phyloP scores from a whole-genome alignment of 2,113 vertebrate species.

The Peromyscus leucopus region DNA sequence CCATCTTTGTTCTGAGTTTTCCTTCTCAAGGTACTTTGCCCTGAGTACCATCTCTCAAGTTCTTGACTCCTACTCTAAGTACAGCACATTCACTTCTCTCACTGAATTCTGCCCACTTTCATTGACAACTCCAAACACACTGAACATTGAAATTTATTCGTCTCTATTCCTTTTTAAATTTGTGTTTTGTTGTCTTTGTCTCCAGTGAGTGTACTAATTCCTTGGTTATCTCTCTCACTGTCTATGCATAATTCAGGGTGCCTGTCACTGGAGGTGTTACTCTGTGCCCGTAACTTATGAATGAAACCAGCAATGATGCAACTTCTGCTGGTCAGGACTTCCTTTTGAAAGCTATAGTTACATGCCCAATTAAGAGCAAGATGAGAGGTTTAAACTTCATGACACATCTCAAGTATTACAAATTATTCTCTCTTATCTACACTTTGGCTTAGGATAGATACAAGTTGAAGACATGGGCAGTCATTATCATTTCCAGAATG shows the following conservation, averaged over 20 bases:
- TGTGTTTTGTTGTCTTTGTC: slow-evolving; percentile 12
- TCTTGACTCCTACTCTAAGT: not conserved
- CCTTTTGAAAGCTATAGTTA: slow-evolving; percentile 67
- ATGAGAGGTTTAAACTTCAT: slow-evolving; percentile 52
- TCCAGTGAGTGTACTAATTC: slow-evolving; percentile 33
- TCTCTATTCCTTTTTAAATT: not conserved
- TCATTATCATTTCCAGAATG: slow-evolving; percentile 30
- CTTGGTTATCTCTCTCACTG: slow-evolving; percentile 34
- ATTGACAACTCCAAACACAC: not conserved
- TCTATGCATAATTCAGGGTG: slow-evolving; percentile 67
- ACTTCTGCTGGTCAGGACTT: slow-evolving; percentile 52
- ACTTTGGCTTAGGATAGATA: slow-evolving; percentile 14
- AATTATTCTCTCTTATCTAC: slow-evolving; percentile 49
- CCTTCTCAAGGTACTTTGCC: not conserved
- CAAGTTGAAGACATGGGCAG: not conserved
- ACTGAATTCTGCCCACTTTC: not conserved
- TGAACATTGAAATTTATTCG: not conserved
- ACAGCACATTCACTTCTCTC: not conserved
- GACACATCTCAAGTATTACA: slow-evolving; percentile 47
- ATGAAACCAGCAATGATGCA: slow-evolving; percentile 60
- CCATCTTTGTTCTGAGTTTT: not conserved
- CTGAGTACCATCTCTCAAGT: not conserved
- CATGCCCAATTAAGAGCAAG: slow-evolving; percentile 50
- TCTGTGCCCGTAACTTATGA: slow-evolving; percentile 43
- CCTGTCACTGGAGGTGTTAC: slow-evolving; percentile 46